Evolutionary conservation across 2,113 vertebrate species (phyloP), one percentile per base, ranked within the genome.

Genomic region (Saguinus imperator): DNA sequence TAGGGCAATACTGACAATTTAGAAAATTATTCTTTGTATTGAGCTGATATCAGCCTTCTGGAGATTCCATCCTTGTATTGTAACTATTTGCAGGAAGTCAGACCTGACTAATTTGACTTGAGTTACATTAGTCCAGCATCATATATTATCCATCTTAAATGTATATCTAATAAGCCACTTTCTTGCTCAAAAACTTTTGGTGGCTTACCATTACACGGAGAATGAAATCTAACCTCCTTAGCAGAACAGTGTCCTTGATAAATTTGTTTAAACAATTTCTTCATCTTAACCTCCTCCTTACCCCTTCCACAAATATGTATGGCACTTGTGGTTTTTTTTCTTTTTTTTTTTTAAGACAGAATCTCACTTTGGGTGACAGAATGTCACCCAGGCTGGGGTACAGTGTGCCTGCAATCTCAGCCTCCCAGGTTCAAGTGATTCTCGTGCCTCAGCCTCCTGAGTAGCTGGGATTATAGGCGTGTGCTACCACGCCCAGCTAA

Each of bases 11-110:
- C 89, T 95, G 75, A 87, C 91, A 95, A 72, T 95, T 96, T 50
- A 96, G 48, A 81, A 50, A 98, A 90, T 70, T 64, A 82, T 95
- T 95, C 87, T 95, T 95, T 96, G 37, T 94, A 68, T 32, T 83
- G 37, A 93, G 64, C 40, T 58, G 35, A 18, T 94, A 70, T 43
- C 64, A 85, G 35, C 45, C 40, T 89, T 91, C 43, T 91, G n/a
- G 35, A 92, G n/a, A 40, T 48, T 76, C 70, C 81, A 21, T 86
- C 23, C 72, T 95, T 76, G 32, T 40, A 37, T 80, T 95, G 57
- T 89, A 94, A 89, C 93, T 57, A 72, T 89, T 87, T 95, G 58
- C 40, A 37, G 77, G 84, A 91, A 92, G 80, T 96, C 70, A 95
- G 75, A 93, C 40, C 50, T 72, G 23, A 73, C 66, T 96, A 80